Conservation (phyloP, 92 coral and sea anemone species). For the Desmophyllum pertusum region DNA sequence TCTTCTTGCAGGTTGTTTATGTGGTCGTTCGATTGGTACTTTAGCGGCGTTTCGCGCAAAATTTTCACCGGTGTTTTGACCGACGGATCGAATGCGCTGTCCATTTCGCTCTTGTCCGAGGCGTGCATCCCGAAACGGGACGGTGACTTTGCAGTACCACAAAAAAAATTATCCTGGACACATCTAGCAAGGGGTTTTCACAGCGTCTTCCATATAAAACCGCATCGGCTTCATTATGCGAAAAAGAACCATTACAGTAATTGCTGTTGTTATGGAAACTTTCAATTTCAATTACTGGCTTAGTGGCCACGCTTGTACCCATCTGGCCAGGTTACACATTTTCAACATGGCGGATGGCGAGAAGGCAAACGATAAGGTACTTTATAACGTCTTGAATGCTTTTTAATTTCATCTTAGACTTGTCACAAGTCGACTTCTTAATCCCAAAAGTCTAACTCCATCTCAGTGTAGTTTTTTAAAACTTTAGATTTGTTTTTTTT, state of each 20-base stretch:
- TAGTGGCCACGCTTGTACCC: not conserved
- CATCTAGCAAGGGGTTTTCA: not conserved
- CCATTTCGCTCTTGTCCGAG: constrained; percentile 19
- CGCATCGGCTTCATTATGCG: not conserved
- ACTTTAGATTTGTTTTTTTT: not conserved
- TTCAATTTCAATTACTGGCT: not conserved
- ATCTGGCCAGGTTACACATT: constrained; percentile 26
- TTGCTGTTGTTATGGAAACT: constrained; percentile 42
- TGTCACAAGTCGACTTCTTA: not conserved
- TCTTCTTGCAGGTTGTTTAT: constrained; percentile 76
- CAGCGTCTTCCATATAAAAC: constrained; percentile 3
- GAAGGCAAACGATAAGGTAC: not conserved
- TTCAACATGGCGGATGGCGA: constrained; percentile 41
- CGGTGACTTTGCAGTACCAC: not conserved
- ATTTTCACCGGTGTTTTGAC: constrained; percentile 73
- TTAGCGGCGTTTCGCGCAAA: constrained; percentile 72
- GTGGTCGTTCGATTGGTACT: constrained; percentile 75
- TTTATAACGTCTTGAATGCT: too few species aligned
- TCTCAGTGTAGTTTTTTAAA: not conserved
- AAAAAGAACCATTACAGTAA: constrained; percentile 19
- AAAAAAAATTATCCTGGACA: not conserved
- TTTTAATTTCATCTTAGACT: too few species aligned
- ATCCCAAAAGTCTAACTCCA: not conserved
- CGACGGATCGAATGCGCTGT: constrained; percentile 49
- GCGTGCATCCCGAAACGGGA: constrained; percentile 17